Conservation (phyloP, 2,888 invertebrate species). For the Xylota sylvarum region DNA sequence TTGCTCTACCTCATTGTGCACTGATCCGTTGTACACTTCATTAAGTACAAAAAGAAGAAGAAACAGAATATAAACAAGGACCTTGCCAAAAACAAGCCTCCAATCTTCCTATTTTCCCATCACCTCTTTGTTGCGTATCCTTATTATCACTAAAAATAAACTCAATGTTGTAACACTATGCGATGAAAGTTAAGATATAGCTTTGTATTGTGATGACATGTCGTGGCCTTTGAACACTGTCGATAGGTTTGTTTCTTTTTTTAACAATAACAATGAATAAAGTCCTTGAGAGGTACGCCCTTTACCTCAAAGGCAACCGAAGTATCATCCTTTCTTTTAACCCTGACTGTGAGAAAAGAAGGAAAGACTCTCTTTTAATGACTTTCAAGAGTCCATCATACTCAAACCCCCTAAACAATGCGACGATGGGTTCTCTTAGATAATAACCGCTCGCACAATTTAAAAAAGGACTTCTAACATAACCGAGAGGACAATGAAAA, state of each 20-base stretch:
- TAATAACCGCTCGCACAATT: constrained; percentile 23
- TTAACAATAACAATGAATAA: too few relatives aligned
- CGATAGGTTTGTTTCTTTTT: too few relatives aligned
- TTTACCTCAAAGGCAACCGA: too few relatives aligned
- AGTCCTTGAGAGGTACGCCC: too few relatives aligned
- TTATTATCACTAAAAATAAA: not conserved
- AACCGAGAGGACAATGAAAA: constrained; percentile 7
- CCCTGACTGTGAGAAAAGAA: not conserved
- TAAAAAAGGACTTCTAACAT: constrained; percentile 5
- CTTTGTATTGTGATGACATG: not conserved
- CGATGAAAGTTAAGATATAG: not conserved
- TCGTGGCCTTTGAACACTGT: too few relatives aligned
- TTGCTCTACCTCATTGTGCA: constrained; percentile 21
- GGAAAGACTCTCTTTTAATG: constrained; percentile 16
- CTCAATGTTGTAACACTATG: not conserved
- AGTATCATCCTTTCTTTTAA: not conserved
- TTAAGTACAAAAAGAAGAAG: constrained; percentile 12
- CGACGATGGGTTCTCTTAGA: constrained; percentile 23
- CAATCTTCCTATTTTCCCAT: not conserved
- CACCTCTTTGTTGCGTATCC: constrained; percentile 12
- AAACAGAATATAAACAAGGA: not conserved
- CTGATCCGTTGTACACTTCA: constrained; percentile 44
- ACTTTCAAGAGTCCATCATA: constrained; percentile 15
- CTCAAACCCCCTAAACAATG: not conserved
- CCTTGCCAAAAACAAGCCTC: not conserved